Conservation (phyloP, 2,888 invertebrate species). For the Drosophila peninsularis region DNA sequence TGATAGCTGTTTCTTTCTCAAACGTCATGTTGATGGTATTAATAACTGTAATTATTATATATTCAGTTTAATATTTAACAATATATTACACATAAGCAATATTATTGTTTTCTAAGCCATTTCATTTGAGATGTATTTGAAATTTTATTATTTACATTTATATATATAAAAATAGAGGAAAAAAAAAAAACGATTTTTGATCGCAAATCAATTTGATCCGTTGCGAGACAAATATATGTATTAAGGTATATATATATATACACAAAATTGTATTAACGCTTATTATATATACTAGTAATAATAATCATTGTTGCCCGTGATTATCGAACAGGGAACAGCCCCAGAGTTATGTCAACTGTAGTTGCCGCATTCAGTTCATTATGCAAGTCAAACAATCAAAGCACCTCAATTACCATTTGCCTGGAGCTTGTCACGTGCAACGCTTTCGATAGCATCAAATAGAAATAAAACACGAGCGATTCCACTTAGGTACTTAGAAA, state of each 20-base stretch:
- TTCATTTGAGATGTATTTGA: background rate
- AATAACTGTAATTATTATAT: constrained; percentile 19
- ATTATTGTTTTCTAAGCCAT: constrained; percentile 13
- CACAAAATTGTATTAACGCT: constrained; percentile 1
- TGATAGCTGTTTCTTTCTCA: constrained; percentile 53
- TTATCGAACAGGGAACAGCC: no score
- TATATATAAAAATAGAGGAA: background rate
- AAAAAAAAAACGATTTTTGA: background rate
- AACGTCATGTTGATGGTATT: constrained; percentile 31
- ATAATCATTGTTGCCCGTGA: constrained; percentile 7
- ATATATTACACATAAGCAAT: constrained; percentile 30
- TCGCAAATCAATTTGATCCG: constrained; percentile 1
- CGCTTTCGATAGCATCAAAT: constrained; percentile 5
- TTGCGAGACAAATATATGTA: constrained; percentile 8
- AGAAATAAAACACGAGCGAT: background rate
- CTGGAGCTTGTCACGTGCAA: background rate
- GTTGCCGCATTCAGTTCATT: background rate
- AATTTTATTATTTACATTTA: background rate
- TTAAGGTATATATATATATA: constrained; percentile 2
- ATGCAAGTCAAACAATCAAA: background rate
- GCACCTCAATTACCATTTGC: constrained; percentile 1
- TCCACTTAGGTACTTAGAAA: background rate
- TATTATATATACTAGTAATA: constrained; percentile 1
- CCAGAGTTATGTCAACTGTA: no score
- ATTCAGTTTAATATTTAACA: constrained; percentile 12